Conservation (phyloP, 2,888 invertebrate species). For the Anthoptus insignis region DNA sequence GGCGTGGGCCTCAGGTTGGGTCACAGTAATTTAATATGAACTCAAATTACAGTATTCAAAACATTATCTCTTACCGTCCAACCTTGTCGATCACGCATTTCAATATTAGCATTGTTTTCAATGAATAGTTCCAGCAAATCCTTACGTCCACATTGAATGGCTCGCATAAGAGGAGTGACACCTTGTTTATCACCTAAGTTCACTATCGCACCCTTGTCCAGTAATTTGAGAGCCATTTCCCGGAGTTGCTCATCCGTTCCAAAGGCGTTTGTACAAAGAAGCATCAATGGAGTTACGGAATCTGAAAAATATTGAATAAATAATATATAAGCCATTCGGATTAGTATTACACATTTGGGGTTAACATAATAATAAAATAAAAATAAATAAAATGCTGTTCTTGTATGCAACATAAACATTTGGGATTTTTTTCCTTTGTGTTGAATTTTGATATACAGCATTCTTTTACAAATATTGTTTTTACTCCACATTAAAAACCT, state of each 20-base stretch:
- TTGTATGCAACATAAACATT: no score
- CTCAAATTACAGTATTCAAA: no score
- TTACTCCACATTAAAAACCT: no score
- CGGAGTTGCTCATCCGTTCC: constrained; percentile 69
- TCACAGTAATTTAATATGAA: no score
- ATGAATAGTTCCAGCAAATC: constrained; percentile 84
- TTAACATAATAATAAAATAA: no score
- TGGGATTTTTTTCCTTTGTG: no score
- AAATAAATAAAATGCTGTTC: no score
- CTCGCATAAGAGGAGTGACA: constrained; percentile 89
- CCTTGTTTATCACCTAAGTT: constrained; percentile 87
- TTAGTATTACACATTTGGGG: no score
- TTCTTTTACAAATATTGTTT: no score
- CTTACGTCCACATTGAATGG: constrained; percentile 84
- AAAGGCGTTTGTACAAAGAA: constrained; percentile 85
- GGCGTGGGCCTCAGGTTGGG: no score
- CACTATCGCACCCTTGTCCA: constrained; percentile 61
- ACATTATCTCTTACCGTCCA: constrained; percentile 85
- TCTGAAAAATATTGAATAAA: constrained; percentile 70
- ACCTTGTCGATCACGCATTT: constrained; percentile 87
- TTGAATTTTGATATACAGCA: no score
- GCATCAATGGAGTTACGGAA: constrained; percentile 88
- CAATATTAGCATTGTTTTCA: constrained; percentile 82
- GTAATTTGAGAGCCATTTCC: constrained; percentile 13
- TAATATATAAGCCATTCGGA: no score